Evolutionary conservation across 2,888 invertebrate species (phyloP).

Genomic region (Athetis lepigone): DNA sequence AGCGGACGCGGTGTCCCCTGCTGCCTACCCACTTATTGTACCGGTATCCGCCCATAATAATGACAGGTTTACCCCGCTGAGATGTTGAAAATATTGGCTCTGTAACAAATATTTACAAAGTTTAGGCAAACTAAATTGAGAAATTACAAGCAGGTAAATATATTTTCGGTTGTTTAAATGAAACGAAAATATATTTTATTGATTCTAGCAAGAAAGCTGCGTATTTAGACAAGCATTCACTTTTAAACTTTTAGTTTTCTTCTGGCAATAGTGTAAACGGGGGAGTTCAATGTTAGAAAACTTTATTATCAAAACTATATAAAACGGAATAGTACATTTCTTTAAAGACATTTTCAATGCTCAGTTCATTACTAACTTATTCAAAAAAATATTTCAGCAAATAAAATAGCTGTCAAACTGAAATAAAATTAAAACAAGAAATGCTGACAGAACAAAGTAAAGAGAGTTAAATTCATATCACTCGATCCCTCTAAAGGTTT

Average conservation of each 20-base stretch:
- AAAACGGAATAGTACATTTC: background rate
- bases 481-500: background rate
- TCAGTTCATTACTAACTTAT: background rate
- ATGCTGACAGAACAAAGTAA: background rate
- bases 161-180: background rate
- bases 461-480: background rate
- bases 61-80: conserved; percentile 70
- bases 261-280: background rate
- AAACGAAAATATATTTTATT: background rate
- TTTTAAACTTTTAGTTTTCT: background rate
- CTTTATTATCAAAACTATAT: conserved; percentile 21
- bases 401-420: background rate
- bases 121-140: background rate
- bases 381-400: background rate
- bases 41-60: conserved; percentile 71
- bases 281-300: background rate
- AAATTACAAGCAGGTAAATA: background rate
- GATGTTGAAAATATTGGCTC: conserved; percentile 59
- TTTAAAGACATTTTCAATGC: background rate
- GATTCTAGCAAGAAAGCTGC: no score
- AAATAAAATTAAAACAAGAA: background rate
- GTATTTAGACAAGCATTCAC: no score
- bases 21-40: conserved; percentile 75
- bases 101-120: conserved; percentile 23
- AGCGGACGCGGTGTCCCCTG: conserved; percentile 69